Evolutionary conservation across 2,888 invertebrate species (phyloP).

Genomic region (Folsomia manolachei): DNA sequence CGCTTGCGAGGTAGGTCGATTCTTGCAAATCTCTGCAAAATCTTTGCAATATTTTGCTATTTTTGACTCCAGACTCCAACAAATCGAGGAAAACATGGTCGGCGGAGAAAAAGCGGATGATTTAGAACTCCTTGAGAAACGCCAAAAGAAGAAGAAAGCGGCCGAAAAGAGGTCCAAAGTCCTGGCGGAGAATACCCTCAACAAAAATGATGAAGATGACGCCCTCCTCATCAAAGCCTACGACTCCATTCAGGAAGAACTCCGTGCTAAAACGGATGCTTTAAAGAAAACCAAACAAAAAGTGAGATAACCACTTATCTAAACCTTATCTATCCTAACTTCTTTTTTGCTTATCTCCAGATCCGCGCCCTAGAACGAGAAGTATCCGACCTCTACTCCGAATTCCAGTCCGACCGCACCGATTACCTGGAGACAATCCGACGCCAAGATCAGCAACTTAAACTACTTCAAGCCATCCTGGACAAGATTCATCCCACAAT

Average conservation of each 20-base stretch:
- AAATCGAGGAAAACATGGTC: conserved; percentile 71
- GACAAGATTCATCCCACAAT: conserved; percentile 68
- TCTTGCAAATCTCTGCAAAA: too few species aligned
- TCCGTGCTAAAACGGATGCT: conserved; percentile 68
- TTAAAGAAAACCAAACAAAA: conserved; percentile 66
- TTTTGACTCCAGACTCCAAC: conserved; percentile 59
- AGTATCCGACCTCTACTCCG: conserved; percentile 72
- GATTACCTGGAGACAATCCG: conserved; percentile 79
- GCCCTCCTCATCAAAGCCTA: conserved; percentile 69
- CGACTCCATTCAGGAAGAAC: conserved; percentile 73
- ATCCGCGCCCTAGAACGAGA: conserved; percentile 68
- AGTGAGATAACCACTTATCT: conserved; percentile 54
- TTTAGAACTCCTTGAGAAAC: conserved; percentile 66
- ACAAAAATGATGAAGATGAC: conserved; percentile 66
- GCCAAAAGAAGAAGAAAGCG: conserved; percentile 62
- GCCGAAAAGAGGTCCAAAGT: conserved; percentile 66
- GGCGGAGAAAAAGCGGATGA: conserved; percentile 76
- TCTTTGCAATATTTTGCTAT: too few species aligned
- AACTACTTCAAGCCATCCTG: conserved; percentile 65
- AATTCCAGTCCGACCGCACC: conserved; percentile 76
- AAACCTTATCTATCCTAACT: too few species aligned
- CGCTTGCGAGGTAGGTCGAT: conserved; percentile 56
- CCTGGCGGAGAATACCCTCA: conserved; percentile 61
- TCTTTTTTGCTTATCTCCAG: conserved; percentile 52
- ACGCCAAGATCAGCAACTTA: conserved; percentile 67